Evolutionary conservation across 2,888 invertebrate genomes (phyloP).

Genomic region (Desoria tigrina): DNA sequence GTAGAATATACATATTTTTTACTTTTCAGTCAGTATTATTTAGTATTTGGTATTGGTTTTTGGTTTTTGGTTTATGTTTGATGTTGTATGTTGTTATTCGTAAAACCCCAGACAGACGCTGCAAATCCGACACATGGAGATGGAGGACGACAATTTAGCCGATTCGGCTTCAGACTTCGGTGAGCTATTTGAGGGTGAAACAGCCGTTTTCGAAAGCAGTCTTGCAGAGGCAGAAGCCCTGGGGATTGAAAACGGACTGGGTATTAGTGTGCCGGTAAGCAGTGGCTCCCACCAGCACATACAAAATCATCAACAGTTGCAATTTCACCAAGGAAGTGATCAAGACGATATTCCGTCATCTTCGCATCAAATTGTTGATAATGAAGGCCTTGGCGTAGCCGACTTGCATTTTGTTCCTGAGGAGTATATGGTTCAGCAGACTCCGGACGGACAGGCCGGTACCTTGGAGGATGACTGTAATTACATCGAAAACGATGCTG

Average conservation of each 20-base stretch:
- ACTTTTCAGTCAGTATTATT: too few species aligned
- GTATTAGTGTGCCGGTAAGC: not conserved
- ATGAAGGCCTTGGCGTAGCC: not conserved
- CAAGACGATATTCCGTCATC: slow-evolving; percentile 11
- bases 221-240: slow-evolving; percentile 15
- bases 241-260: slow-evolving; percentile 6
- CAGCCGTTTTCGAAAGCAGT: slow-evolving; percentile 30
- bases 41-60: too few species aligned
- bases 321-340: slow-evolving; percentile 19
- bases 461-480: slow-evolving; percentile 6
- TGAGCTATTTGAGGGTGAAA: slow-evolving; percentile 38
- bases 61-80: too few species aligned
- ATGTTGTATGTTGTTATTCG: too few species aligned
- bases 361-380: too few species aligned
- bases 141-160: slow-evolving; percentile 27
- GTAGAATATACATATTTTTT: too few species aligned
- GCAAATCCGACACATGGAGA: too few species aligned
- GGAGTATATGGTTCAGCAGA: not conserved
- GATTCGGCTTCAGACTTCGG: slow-evolving; percentile 31
- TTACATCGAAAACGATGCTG: too few species aligned
- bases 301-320: slow-evolving; percentile 12
- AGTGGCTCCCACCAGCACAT: too few species aligned
- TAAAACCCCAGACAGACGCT: too few species aligned
- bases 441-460: not conserved
- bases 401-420: slow-evolving; percentile 27